Evolutionary conservation across 2,797 vertebrate genomes (phyloP), one percentile per base, ranked within the genome.

Genomic region (Botia kubotai): DNA sequence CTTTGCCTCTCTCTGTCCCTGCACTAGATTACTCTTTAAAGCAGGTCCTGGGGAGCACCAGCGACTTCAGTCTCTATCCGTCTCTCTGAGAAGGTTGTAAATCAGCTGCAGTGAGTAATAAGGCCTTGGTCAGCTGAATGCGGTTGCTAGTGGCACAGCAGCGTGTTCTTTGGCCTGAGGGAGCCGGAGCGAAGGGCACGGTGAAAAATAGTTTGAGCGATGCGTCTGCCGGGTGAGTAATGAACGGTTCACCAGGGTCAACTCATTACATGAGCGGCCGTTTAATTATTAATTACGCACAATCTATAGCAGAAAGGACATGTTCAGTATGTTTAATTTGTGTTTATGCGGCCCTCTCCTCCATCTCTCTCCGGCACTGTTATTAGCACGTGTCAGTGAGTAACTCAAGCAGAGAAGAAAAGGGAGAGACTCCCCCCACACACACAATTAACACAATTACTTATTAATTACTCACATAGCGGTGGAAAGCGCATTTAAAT

Each of bases 221-320:
- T 97, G 96, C 93, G 94, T 97, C 93, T 92, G 94, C 94, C 93
- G 83, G 93, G 86, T 97, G 96, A 97, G 94, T 97, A 98, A 98
- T 98, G 97, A 97, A 96, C 93, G 94, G 96, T 95, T 97, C 96
- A 96, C 90, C 86, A 73, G 89, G 97, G 97, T 98, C 97, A 98
- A 97, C 95, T 96, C 96, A 97, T 97, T 97, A 97, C 96, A 97
- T 96, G 91, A 87, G 93, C 93, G 96, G 94, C 91, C 93, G 93
- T 95, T 98, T 98, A 98, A 98, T 98, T 98, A 98, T 98, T 98
- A 98, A 98, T 98, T 97, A 97, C 93, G 92, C 91, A 90, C 95
- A 94, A 93, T 96, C 94, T 94, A 92, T 95, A 93, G 92, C 93
- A 94, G 94, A 95, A 96, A 96, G 96, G 96, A 97, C 96, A 96